Conservation (phyloP, 2,113 vertebrate genomes). For the Thunnus maccoyii region DNA sequence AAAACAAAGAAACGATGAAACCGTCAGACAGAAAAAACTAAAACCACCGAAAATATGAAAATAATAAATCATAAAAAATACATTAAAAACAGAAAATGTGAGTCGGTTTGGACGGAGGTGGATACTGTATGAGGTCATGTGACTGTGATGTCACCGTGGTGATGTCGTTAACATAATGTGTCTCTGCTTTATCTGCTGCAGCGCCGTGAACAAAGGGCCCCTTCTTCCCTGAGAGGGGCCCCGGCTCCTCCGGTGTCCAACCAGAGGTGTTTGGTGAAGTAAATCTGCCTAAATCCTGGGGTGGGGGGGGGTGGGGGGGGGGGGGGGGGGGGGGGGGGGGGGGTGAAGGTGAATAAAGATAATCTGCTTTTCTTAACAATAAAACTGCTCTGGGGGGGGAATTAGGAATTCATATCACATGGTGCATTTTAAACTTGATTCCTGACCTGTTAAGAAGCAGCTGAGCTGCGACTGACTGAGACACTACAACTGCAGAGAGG, state of each 20-base stretch:
- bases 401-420: conserved; percentile 95
- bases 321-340: conserved; percentile 24
- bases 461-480: not conserved
- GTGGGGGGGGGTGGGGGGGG: conserved; percentile 44
- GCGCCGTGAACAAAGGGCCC: conserved; percentile 91
- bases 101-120: too few relatives aligned
- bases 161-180: conserved; percentile 75
- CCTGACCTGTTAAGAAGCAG: conserved; percentile 54
- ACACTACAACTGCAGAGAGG: conserved; percentile 6
- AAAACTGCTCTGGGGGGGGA: conserved; percentile 78
- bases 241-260: conserved; percentile 90
- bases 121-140: not conserved
- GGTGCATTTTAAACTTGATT: conserved; percentile 84
- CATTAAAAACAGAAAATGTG: too few relatives aligned
- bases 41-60: not conserved
- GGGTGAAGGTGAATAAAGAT: conserved; percentile 68
- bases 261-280: conserved; percentile 96
- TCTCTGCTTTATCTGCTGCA: conserved; percentile 88
- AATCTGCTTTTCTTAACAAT: conserved; percentile 81
- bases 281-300: conserved; percentile 96
- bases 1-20: not conserved
- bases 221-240: conserved; percentile 88
- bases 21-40: not conserved
- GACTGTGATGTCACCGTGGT: conserved; percentile 30
- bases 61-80: too few relatives aligned